Conservation (phyloP, 64 coral and sea anemone species). For the Dendronephthya gigantea region DNA sequence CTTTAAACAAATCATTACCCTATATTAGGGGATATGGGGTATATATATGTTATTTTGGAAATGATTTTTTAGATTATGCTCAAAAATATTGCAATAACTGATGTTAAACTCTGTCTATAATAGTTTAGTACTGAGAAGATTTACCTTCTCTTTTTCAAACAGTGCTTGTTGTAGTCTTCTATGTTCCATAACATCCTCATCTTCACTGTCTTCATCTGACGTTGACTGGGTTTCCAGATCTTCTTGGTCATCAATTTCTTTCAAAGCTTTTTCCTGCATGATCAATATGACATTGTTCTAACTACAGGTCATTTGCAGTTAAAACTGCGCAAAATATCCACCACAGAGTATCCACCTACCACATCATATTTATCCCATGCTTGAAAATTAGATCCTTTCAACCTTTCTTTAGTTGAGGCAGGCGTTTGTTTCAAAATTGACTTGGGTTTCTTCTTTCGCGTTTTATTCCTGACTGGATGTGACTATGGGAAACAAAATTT, state of each 20-base stretch:
- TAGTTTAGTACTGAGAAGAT: too few relatives aligned
- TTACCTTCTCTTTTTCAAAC: constrained; percentile 85
- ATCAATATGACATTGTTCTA: neutral
- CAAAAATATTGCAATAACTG: too few relatives aligned
- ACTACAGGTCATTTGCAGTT: neutral
- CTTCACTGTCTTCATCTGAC: constrained; percentile 43
- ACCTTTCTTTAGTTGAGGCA: neutral
- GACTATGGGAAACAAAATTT: neutral
- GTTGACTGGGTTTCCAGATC: constrained; percentile 74
- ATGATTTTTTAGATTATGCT: too few relatives aligned
- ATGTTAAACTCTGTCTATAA: too few relatives aligned
- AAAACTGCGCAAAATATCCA: too few relatives aligned
- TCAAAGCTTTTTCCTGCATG: constrained; percentile 61
- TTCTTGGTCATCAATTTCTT: constrained; percentile 77
- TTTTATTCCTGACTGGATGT: neutral
- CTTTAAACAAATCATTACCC: constrained; percentile 91
- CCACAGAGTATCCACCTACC: constrained; percentile 40
- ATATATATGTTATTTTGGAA: too few relatives aligned
- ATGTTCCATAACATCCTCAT: constrained; percentile 61
- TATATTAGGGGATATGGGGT: too few relatives aligned
- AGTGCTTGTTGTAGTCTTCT: constrained; percentile 56
- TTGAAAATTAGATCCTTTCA: neutral
- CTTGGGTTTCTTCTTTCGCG: neutral
- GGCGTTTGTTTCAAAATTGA: neutral
- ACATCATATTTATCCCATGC: constrained; percentile 96